These are phyloP conservation scores for Psittacula derbiana DNA, from an alignment of 2,797 vertebrate species.

Conservation along the genomic window DNA sequence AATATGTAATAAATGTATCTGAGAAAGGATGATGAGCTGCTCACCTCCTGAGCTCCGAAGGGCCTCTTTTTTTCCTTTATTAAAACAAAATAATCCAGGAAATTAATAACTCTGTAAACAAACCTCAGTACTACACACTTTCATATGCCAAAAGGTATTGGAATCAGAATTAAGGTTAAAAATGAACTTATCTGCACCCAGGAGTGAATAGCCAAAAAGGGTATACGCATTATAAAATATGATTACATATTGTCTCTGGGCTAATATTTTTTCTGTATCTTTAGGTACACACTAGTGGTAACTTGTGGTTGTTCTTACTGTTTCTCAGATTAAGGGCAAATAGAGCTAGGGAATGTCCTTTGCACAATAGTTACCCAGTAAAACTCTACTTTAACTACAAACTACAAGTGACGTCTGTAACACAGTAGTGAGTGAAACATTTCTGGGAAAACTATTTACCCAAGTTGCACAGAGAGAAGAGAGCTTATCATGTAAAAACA, in stretches of 20 bases:
- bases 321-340: slow-evolving; percentile 50
- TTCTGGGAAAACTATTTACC: slow-evolving; percentile 47
- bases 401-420: neutral
- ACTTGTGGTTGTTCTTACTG: neutral
- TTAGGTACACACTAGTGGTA: slow-evolving; percentile 23
- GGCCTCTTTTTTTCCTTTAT: neutral
- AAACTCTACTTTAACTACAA: neutral
- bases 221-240: neutral
- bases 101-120: neutral
- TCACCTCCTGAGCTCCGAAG: neutral
- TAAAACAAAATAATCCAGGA: neutral
- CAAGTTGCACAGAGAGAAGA: slow-evolving; percentile 2
- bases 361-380: neutral
- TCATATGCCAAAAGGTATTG: neutral
- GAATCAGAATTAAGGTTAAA: neutral
- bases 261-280: slow-evolving; percentile 43
- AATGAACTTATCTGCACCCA: neutral
- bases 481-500: slow-evolving; percentile 48
- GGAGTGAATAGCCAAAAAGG: neutral
- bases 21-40: neutral
- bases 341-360: slow-evolving; percentile 10
- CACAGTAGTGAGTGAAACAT: neutral
- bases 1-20: neutral
- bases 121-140: neutral
- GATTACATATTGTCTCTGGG: slow-evolving; percentile 4